Conservation (phyloP, 2,797 vertebrate species). For the Pseudotriccus pelzelni region DNA sequence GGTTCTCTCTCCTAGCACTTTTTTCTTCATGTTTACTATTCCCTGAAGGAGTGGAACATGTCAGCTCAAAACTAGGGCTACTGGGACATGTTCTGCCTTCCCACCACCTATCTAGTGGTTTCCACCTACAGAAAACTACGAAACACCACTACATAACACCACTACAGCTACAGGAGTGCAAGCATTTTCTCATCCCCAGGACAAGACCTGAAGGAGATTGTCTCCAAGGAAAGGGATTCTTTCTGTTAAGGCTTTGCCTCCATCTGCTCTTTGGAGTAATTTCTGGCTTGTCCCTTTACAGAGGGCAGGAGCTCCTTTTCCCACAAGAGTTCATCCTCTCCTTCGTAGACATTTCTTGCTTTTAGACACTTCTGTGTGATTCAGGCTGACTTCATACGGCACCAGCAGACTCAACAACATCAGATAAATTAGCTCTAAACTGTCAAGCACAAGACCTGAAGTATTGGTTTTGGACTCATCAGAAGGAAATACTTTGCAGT, state of each 20-base stretch:
- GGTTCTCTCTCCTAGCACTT: not conserved
- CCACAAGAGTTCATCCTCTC: not conserved
- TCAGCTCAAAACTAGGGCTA: not conserved
- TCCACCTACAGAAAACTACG: not conserved
- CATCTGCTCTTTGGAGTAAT: not conserved
- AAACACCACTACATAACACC: not conserved
- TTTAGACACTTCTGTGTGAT: not conserved
- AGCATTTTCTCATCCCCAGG: not conserved
- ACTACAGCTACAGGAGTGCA: not conserved
- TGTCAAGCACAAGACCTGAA: constrained; percentile 35
- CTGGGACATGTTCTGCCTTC: not conserved
- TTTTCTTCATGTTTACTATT: not conserved
- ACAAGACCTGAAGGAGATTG: not conserved
- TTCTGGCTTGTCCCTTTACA: not conserved
- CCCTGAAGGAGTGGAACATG: not conserved
- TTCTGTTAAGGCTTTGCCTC: not conserved
- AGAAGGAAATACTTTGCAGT: constrained; percentile 57
- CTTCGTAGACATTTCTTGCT: not conserved
- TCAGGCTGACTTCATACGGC: not conserved
- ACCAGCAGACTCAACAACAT: not conserved
- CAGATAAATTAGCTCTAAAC: constrained; percentile 18
- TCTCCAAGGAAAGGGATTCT: not conserved
- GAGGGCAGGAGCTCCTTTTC: not conserved
- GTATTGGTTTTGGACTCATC: constrained; percentile 38
- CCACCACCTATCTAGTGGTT: not conserved